Base-by-base conservation (phyloP, 2,888 invertebrate genomes). In the Nemurella pictetii region DNA sequence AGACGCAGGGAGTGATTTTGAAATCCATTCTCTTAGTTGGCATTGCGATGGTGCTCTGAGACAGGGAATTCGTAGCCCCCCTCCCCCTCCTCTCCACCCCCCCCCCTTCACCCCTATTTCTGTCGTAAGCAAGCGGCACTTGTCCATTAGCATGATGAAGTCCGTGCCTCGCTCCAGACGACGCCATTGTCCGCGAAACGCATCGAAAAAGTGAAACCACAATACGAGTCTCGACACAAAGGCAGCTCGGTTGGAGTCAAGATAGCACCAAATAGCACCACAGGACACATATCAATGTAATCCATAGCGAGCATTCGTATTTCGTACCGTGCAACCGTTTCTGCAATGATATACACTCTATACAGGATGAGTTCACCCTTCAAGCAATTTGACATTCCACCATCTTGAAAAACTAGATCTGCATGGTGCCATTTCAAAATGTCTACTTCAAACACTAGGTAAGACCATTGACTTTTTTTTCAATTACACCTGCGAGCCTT, bases 141-240 rank as follows among this genome's bases (percentile, higher is more conserved):
- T n/a, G 72, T 72, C 86, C 85, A 86, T 85, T 86, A 85, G 84
- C 77, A 80, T 84, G 86, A 86, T 86, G 83, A 86, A 29, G 81
- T 36, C 84, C 74, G 86, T 86, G 83, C 84, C 85, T 77, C 77
- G 78, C 86, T 84, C 85, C 80, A 55, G 80, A 36, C 83, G 77
- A 26, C 83, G 20, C 86, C 85, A 86, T 86, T 86, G 86, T 86
- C 72, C 55, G 12, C 1, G 27, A 3, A 2, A 29, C 5, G 27
- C 75, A 5, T 2, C 3, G 25, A 75, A 29, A 75, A 75, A 55
- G 55, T 78, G 20, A 30, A 78, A 78, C 78, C 78, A 78, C 82
- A n/a, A 29, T 82, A 3, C 28, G 28, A 9, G 15, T n/a, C 27
- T 82, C 4, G 12, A 1, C 28, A 28, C 82, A 72, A 82, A 55